Conservation (phyloP, 1,140 invertebrate genomes). For the Drosophila azteca region DNA sequence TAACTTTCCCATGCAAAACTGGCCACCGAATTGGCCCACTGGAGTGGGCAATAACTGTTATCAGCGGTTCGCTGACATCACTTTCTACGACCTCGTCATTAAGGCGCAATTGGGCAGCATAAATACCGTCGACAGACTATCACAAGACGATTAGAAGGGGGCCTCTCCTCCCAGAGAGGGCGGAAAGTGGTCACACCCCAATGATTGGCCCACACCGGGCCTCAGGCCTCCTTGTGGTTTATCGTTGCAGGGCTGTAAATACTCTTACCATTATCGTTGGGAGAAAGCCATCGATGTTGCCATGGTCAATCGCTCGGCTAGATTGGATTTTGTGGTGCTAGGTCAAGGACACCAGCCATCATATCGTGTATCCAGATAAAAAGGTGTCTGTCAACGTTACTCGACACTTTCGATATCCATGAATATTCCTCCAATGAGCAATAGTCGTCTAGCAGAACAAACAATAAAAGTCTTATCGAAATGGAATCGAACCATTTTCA, state of each 20-base stretch:
- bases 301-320: slow-evolving; percentile 21
- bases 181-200: slow-evolving; percentile 4
- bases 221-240: slow-evolving; percentile 32
- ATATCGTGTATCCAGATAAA: slow-evolving; percentile 47
- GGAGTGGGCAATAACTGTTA: slow-evolving; percentile 32
- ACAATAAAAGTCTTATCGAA: background rate
- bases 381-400: slow-evolving; percentile 50
- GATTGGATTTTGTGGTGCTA: slow-evolving; percentile 58
- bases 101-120: slow-evolving; percentile 65
- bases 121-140: slow-evolving; percentile 70
- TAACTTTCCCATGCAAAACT: slow-evolving; percentile 22
- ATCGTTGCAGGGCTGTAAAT: slow-evolving; percentile 38
- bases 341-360: slow-evolving; percentile 57
- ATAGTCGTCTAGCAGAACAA: background rate
- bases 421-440: background rate
- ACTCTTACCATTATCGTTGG: slow-evolving; percentile 13
- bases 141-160: slow-evolving; percentile 25
- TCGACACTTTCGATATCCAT: slow-evolving; percentile 1
- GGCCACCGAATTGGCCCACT: background rate
- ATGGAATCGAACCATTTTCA: no score
- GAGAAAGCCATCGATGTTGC: slow-evolving; percentile 17
- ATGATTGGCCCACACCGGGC: slow-evolving; percentile 31
- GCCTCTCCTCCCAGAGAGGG: slow-evolving; percentile 16
- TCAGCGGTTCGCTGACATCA: slow-evolving; percentile 66
- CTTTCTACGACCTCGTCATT: slow-evolving; percentile 63